Conservation (phyloP, 1,140 invertebrate species). For the Macrobrachium rosenbergii region DNA sequence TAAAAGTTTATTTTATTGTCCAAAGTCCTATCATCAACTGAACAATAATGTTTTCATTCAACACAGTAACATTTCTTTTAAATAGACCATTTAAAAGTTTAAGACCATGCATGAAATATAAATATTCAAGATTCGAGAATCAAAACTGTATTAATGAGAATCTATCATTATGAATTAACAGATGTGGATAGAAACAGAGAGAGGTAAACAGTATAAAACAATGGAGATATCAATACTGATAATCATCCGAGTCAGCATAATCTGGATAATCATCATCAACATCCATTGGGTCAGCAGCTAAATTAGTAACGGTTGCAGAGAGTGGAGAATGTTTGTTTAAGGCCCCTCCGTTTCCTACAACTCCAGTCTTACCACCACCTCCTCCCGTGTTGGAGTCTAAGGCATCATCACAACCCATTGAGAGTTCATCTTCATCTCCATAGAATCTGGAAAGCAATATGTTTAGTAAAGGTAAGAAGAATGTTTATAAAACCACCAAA, state of each 20-base stretch:
- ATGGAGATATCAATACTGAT: conserved; percentile 65
- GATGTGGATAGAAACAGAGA: not conserved
- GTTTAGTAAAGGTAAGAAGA: not conserved
- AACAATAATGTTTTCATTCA: too few species aligned
- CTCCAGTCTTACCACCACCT: conserved; percentile 39
- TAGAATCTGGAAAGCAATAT: conserved; percentile 57
- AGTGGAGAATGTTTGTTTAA: conserved; percentile 62
- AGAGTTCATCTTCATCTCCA: conserved; percentile 66
- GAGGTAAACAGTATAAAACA: not conserved
- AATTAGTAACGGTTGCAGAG: conserved; percentile 56
- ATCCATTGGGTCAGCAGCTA: conserved; percentile 66
- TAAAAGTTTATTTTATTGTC: too few species aligned
- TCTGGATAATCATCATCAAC: conserved; percentile 68
- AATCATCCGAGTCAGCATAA: conserved; percentile 68
- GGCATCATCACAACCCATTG: conserved; percentile 59
- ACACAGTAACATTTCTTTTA: too few species aligned
- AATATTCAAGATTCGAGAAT: not conserved
- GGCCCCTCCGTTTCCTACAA: conserved; percentile 31
- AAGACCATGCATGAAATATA: too few species aligned
- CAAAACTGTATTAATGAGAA: conserved; percentile 2
- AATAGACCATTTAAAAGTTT: too few species aligned
- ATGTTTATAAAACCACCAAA: too few species aligned
- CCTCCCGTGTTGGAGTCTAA: conserved; percentile 53
- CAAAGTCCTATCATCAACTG: too few species aligned
- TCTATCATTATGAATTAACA: not conserved